A percentile compares a stretch with the other conserved stretches of the same genome.
These are phyloP conservation scores for Apis florea DNA, from an alignment of 1,140 invertebrate genomes.

Conservation along the genomic window DNA sequence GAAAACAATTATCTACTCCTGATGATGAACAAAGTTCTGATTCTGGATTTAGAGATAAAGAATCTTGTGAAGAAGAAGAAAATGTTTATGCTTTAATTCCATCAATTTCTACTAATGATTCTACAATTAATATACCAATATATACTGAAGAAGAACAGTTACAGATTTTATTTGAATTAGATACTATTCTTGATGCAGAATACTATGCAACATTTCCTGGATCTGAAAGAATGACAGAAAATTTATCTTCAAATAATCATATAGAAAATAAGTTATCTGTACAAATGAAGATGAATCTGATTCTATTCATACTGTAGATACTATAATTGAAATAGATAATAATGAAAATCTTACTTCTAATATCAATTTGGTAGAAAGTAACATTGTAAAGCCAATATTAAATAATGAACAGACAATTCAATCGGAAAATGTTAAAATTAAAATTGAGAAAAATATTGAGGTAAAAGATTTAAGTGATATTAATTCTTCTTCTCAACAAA, in stretches of 20 bases:
- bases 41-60: constrained; percentile 81
- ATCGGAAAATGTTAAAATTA: neutral
- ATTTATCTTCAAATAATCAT: constrained; percentile 1
- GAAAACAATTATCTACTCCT: constrained; percentile 79
- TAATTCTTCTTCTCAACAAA: neutral
- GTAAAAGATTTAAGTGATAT: neutral
- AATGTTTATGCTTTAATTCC: constrained; percentile 62
- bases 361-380: constrained; percentile 2
- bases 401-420: neutral
- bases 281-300: constrained; percentile 31
- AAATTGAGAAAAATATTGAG: constrained; percentile 4
- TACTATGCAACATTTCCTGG: constrained; percentile 70
- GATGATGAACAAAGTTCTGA: constrained; percentile 82
- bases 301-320: constrained; percentile 27
- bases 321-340: constrained; percentile 15
- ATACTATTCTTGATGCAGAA: constrained; percentile 76
- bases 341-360: neutral
- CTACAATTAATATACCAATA: constrained; percentile 4
- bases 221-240: constrained; percentile 52
- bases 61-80: constrained; percentile 81
- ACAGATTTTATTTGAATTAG: constrained; percentile 74
- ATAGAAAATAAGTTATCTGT: neutral
- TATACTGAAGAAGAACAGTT: constrained; percentile 75
- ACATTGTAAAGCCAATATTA: neutral
- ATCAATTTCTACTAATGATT: constrained; percentile 36